Evolutionary conservation across 2,113 vertebrate species (phyloP), one percentile per base, ranked within the genome.

Genomic region (Mobula hypostoma): DNA sequence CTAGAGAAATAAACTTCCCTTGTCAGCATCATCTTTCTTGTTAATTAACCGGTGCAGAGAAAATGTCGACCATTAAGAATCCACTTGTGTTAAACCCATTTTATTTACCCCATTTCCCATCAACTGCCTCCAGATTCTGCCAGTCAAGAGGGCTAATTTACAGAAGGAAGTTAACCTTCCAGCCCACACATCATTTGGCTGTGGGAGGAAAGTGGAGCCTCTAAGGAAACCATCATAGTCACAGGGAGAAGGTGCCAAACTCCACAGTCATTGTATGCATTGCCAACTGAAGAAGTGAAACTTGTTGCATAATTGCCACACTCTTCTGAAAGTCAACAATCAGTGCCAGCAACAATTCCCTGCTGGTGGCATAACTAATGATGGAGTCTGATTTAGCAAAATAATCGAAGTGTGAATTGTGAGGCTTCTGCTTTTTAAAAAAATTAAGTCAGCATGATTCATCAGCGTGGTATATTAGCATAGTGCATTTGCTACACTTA

Each of bases 21-120:
- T 74, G 19, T 93, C 70, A 72, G 91, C 91, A 93, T 93, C 15
- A 74, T 76, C 91, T 74, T 40, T 93, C 21, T 5, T 93, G 70
- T 74, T 93, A 93, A 70, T 93, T 93, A 93, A 74, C 70, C 29
- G 70, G 91, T 15, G 1, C 3, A 48, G 48, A 48, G 48, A 48
- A 4, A 0, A 48, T 66, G 63, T 5, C 5, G 21, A 74, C 1
- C 4, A 74, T 74, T 19, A 3, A 19, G 19, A 24, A 74, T 19
- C 72, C 63, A 66, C 63, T 11, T 48, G 14, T 6, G 63, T 8
- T 11, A 66, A 66, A 3, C 63, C 63, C 63, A 66, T 2, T 11
- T 66, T 66, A 66, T 66, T 66, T 14, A 7, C 14, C 14, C 8
- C 19, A 74, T 21, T 21, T 74, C 21, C 72, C 72, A 74, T 74